Percentiles rank a stretch among this genome's conserved stretches.
phyloP scores from a whole-genome alignment of 2,797 vertebrate species.

The Sciurus carolinensis region DNA sequence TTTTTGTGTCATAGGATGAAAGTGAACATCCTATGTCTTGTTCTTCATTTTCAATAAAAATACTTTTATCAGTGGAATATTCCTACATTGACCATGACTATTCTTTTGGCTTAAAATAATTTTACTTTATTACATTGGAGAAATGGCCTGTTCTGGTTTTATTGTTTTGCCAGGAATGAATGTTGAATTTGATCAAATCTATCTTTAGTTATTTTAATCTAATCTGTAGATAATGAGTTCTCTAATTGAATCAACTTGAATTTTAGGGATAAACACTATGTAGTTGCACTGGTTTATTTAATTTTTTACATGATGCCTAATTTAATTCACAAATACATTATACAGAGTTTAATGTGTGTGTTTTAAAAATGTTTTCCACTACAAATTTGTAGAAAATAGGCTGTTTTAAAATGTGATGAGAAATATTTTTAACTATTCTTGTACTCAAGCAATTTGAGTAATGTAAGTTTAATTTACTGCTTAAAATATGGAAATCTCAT shows the following conservation, averaged over 20 bases:
- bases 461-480: neutral
- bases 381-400: neutral
- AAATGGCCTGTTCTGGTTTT: conserved; percentile 49
- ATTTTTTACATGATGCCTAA: conserved; percentile 48
- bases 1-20: neutral
- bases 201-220: conserved; percentile 46
- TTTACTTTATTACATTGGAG: conserved; percentile 45
- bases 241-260: conserved; percentile 45
- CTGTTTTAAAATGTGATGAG: neutral
- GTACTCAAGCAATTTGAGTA: neutral
- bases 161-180: conserved; percentile 36
- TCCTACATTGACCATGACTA: neutral
- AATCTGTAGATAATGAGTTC: conserved; percentile 47
- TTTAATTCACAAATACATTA: conserved; percentile 42
- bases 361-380: neutral
- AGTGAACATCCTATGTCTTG: neutral
- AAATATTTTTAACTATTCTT: neutral
- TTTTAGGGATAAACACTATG: neutral
- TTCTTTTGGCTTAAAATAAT: neutral
- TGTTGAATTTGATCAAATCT: conserved; percentile 58
- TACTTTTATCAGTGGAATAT: neutral
- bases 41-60: neutral
- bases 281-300: conserved; percentile 45
- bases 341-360: neutral
- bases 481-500: neutral